phyloP scores from a whole-genome alignment of 1,140 invertebrate genomes.

The Lineus longissimus region DNA sequence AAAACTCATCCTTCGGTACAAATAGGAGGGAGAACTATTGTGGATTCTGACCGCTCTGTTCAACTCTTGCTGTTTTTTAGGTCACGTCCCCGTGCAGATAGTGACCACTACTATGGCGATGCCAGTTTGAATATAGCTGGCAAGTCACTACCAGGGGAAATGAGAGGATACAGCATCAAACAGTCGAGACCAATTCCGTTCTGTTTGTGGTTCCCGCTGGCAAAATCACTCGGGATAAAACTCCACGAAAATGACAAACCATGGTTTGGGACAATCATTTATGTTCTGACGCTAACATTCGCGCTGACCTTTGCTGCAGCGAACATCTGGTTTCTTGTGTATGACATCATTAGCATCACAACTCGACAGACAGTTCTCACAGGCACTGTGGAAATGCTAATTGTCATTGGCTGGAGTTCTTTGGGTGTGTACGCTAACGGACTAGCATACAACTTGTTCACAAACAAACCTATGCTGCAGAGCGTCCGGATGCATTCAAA shows the following conservation, averaged over 20 bases:
- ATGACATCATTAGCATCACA: constrained; percentile 43
- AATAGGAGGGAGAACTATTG: no score
- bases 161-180: not conserved
- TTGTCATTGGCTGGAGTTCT: constrained; percentile 44
- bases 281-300: constrained; percentile 40
- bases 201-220: constrained; percentile 33
- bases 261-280: constrained; percentile 38
- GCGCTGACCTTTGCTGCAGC: constrained; percentile 31
- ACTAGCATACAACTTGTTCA: constrained; percentile 42
- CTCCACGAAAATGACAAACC: constrained; percentile 24
- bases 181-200: constrained; percentile 11
- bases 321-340: constrained; percentile 39
- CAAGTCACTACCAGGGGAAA: no score
- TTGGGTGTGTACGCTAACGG: constrained; percentile 47
- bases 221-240: constrained; percentile 31
- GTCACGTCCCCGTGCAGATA: no score
- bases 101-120: no score
- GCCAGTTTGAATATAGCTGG: no score
- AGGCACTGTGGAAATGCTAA: constrained; percentile 38
- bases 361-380: constrained; percentile 45
- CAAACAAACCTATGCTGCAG: constrained; percentile 47
- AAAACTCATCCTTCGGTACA: no score
- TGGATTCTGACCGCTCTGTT: no score
- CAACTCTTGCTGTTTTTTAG: no score
- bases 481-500: constrained; percentile 52